Evolutionary conservation across 2,113 vertebrate genomes (phyloP).

Genomic region (Andinoacara biseriatus): DNA sequence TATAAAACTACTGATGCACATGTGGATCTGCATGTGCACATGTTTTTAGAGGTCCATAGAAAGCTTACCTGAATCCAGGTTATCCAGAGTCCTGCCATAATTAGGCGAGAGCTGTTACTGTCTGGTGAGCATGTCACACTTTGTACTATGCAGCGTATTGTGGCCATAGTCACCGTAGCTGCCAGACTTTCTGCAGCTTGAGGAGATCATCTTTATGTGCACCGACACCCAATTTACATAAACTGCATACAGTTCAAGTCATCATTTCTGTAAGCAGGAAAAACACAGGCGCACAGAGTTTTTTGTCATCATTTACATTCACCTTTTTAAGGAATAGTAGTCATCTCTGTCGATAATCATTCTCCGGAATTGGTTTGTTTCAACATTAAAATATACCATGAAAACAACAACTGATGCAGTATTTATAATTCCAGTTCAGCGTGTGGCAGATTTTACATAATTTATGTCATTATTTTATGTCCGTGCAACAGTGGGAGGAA

Average conservation of each 20-base stretch:
- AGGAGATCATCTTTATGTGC: not conserved
- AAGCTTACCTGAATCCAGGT: not conserved
- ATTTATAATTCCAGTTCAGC: conserved; percentile 15
- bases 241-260: not conserved
- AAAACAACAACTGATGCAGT: conserved; percentile 19
- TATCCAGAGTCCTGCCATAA: not conserved
- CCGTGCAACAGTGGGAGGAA: conserved; percentile 1
- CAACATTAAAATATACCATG: conserved; percentile 20
- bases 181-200: not conserved
- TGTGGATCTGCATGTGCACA: not conserved
- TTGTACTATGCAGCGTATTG: not conserved
- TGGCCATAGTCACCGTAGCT: not conserved
- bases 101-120: not conserved
- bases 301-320: not conserved
- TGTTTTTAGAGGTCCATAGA: not conserved
- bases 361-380: not conserved
- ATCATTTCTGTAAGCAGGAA: not conserved
- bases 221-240: not conserved
- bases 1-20: not conserved
- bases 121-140: not conserved
- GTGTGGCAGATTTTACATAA: conserved; percentile 17
- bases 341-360: not conserved
- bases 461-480: conserved; percentile 32
- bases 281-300: fast-evolving
- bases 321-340: not conserved